Evolutionary conservation across 2,113 vertebrate genomes (phyloP), one percentile per base, ranked within the genome.

Genomic region (Pterocles gutturalis): DNA sequence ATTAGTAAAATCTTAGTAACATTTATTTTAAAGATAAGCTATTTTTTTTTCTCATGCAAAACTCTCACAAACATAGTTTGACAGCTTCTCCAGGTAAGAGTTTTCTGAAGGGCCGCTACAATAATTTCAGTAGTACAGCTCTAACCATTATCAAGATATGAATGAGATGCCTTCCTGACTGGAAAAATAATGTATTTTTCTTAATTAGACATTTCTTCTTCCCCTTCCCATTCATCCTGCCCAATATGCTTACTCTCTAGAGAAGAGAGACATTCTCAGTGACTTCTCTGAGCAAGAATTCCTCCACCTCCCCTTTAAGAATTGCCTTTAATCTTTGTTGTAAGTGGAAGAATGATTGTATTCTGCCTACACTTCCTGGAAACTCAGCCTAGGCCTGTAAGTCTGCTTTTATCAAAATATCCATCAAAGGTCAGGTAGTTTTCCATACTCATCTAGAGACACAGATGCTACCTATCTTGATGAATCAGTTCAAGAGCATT

Each of bases 371-470:
- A 91, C 95, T 98, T 98, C 97, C 95, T 97, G 97, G 94, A 97
- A 97, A 87, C 58, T 83, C 71, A 85, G 58, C 49, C 96, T 67
- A 93, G 80, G 55, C 36, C 73, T 16, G 1, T 78, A 33, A 90
- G 49, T 87, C 90, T 97, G 90, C 87, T 85, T 78, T 89, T 91
- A 97, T 98, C 96, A 96, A 95, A 97, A 91, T 72, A 62, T 73
- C 93, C 79, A 94, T 93, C 95, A 98, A 98, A 98, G 94, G 97
- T 98, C 97, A 98, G 94, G 84, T 96, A 96, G 85, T 87, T 97
- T 97, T 98, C 97, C 95, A 97, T 55, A 73, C 81, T 97, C 92
- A 95, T 96, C 53, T 87, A 91, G 83, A 95, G 75, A 95, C 19
- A 81, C 85, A 87, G 83, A 91, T 54, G 54, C 53, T 72, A 97